Evolutionary conservation across 2,797 vertebrate genomes (phyloP).

Genomic region (Pagetopsis macropterus): DNA sequence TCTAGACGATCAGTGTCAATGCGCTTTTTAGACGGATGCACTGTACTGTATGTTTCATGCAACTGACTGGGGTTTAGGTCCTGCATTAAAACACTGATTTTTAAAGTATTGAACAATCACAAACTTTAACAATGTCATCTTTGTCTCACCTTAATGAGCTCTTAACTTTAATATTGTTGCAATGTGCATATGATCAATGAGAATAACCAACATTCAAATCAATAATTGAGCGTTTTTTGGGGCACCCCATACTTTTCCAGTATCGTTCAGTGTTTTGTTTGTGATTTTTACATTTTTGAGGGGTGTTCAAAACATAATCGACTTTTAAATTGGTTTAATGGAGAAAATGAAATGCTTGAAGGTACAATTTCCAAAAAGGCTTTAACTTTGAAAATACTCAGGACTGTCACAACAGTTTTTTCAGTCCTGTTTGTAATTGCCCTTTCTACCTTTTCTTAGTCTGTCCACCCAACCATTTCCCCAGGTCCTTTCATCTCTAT

Average conservation of each 20-base stretch:
- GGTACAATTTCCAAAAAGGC: no score
- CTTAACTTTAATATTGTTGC: neutral
- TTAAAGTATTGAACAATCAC: neutral
- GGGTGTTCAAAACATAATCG: no score
- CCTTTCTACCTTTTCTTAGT: neutral
- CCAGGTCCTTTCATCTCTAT: neutral
- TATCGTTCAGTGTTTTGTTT: no score
- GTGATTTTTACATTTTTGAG: no score
- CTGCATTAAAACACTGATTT: neutral
- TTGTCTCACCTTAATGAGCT: neutral
- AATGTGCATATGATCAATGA: no score
- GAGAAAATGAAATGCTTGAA: no score
- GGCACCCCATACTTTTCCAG: no score
- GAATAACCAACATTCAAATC: no score
- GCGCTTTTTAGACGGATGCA: neutral
- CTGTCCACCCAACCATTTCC: neutral
- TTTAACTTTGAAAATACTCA: neutral
- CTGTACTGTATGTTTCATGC: constrained; percentile 3
- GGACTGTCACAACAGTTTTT: neutral
- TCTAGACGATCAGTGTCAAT: constrained; percentile 1
- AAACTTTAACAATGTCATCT: neutral
- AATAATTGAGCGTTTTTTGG: no score
- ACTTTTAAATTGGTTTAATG: no score
- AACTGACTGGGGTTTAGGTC: neutral
- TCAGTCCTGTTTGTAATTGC: no score